phyloP scores from a whole-genome alignment of 2,797 vertebrate genomes.

The Sebastes hopkinsi region DNA sequence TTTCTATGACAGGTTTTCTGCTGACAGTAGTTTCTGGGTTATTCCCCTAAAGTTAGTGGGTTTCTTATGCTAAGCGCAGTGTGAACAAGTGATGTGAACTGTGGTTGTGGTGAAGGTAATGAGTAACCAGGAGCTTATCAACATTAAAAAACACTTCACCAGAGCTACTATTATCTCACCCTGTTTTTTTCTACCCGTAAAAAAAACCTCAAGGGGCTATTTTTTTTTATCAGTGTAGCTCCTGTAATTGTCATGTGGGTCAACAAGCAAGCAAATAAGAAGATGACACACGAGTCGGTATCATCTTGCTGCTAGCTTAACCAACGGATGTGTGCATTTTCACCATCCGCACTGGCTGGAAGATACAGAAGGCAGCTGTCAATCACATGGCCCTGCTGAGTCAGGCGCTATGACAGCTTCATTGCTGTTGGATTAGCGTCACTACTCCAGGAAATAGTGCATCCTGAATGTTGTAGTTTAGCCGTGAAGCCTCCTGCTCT shows the following conservation, averaged over 20 bases:
- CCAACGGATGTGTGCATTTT: slow-evolving; percentile 62
- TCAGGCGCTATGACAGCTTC: slow-evolving; percentile 72
- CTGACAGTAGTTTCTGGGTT: slow-evolving; percentile 18
- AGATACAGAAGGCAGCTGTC: slow-evolving; percentile 65
- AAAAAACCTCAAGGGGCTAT: slow-evolving; percentile 27
- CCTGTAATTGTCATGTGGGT: slow-evolving; percentile 28
- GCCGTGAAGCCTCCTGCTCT: slow-evolving; percentile 7
- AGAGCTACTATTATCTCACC: slow-evolving; percentile 7
- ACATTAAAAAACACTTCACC: background rate
- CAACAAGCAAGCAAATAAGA: slow-evolving; percentile 15
- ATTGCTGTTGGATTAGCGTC: slow-evolving; percentile 38
- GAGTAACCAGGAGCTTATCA: slow-evolving; percentile 31
- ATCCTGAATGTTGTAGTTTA: slow-evolving; percentile 32
- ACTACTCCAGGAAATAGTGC: slow-evolving; percentile 45
- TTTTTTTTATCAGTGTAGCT: background rate
- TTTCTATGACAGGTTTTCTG: background rate
- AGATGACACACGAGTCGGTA: background rate
- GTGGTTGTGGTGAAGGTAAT: slow-evolving; percentile 37
- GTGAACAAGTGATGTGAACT: slow-evolving; percentile 30
- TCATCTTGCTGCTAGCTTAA: slow-evolving; percentile 5
- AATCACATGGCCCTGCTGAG: slow-evolving; percentile 70
- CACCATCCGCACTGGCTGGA: slow-evolving; percentile 27
- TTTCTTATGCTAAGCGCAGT: slow-evolving; percentile 8
- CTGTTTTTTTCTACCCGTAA: background rate
- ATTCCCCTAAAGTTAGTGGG: background rate